These are phyloP conservation scores for Podotricha telesiphe DNA, from an alignment of 2,888 invertebrate species.

Conservation along the genomic window DNA sequence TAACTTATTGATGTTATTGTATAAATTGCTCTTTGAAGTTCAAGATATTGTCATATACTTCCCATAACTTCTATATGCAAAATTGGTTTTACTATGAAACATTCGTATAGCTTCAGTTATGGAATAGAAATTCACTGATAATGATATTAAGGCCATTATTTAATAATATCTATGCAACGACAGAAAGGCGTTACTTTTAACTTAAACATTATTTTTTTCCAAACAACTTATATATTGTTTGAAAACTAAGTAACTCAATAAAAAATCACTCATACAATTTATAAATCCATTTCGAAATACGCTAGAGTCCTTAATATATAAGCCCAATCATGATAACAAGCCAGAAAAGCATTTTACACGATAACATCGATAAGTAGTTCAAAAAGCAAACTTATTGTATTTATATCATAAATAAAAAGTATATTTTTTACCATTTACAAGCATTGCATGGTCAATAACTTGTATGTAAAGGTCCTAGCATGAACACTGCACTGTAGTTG, in stretches of 20 bases:
- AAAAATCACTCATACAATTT: not conserved
- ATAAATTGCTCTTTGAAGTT: conserved; percentile 7
- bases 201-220: no score
- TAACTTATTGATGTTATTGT: conserved; percentile 8
- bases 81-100: no score
- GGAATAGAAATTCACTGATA: no score
- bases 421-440: conserved; percentile 35
- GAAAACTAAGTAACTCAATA: no score
- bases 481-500: conserved; percentile 58
- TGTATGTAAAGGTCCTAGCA: conserved; percentile 49
- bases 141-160: no score
- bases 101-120: no score
- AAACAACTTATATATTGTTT: no score
- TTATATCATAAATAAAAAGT: conserved; percentile 19
- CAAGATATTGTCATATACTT: no score
- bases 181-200: no score
- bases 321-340: not conserved
- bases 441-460: conserved; percentile 46
- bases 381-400: conserved; percentile 6
- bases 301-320: no score
- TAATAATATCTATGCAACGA: no score
- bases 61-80: no score
- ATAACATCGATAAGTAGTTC: not conserved
- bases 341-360: not conserved
- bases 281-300: not conserved